These are phyloP conservation scores for Acholoe squamosa DNA, from an alignment of 2,888 invertebrate species.

Conservation along the genomic window DNA sequence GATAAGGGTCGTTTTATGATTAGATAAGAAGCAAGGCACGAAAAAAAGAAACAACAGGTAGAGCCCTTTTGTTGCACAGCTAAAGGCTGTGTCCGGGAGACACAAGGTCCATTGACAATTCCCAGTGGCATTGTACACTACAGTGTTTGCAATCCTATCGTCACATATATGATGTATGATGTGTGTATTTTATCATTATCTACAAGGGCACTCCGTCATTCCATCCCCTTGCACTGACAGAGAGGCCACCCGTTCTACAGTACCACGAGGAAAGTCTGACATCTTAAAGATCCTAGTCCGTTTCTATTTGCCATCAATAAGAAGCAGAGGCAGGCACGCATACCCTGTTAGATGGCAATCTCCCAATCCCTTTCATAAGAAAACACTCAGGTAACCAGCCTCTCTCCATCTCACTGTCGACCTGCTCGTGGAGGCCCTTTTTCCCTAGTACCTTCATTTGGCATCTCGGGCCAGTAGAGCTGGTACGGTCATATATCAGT, in stretches of 20 bases:
- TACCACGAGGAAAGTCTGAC: background rate
- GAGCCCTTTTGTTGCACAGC: background rate
- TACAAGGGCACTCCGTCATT: background rate
- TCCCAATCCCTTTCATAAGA: background rate
- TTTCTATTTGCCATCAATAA: conserved; percentile 35
- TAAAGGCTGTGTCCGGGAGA: background rate
- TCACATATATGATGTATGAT: background rate
- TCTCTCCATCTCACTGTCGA: background rate
- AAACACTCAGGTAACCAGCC: conserved; percentile 44
- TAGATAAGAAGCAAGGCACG: no score
- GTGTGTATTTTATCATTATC: conserved; percentile 15
- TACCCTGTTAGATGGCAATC: background rate
- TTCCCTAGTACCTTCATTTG: background rate
- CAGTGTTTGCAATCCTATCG: background rate
- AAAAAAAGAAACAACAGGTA: background rate
- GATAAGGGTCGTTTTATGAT: no score
- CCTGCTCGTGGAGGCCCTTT: background rate
- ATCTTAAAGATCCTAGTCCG: conserved; percentile 21
- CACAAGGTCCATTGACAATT: background rate
- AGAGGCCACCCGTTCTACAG: background rate
- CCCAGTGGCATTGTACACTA: no score
- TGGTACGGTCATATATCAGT: conserved; percentile 19
- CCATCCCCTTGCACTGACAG: background rate
- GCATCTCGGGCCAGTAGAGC: background rate
- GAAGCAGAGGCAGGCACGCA: background rate